Conservation (phyloP, 2,888 invertebrate genomes). For the Parnassius apollo region DNA sequence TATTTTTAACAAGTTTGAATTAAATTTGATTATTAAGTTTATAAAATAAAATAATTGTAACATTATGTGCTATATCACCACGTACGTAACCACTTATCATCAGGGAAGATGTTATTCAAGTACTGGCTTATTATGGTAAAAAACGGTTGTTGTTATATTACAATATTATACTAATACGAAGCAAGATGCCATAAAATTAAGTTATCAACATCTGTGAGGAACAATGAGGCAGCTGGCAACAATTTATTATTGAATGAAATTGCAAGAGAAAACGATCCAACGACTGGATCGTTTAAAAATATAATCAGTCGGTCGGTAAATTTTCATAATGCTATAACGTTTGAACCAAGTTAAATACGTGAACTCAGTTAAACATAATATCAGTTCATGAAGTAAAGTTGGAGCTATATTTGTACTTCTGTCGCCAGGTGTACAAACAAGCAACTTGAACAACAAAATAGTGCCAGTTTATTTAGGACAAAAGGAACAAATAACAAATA, state of each 20-base stretch:
- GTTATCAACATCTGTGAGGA: constrained; percentile 18
- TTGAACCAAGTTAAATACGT: no score
- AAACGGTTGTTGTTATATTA: constrained; percentile 2
- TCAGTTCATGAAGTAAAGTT: background rate
- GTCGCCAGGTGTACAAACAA: constrained; percentile 26
- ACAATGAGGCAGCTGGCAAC: constrained; percentile 17
- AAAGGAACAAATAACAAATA: constrained; percentile 14
- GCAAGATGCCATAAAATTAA: constrained; percentile 13
- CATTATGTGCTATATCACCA: no score
- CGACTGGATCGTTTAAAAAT: no score
- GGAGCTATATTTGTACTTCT: constrained; percentile 11
- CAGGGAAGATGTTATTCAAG: no score
- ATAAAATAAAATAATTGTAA: no score
- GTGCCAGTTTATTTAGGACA: constrained; percentile 22
- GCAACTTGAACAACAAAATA: constrained; percentile 10
- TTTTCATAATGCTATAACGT: background rate
- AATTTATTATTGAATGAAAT: constrained; percentile 20
- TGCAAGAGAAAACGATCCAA: no score
- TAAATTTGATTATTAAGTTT: no score
- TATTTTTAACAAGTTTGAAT: no score
- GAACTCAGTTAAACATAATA: no score
- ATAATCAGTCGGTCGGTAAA: background rate
- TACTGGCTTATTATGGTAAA: background rate
- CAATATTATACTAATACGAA: background rate
- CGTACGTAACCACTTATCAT: no score